Base-by-base conservation (phyloP, 2,113 vertebrate genomes). In the Cavia porcellus region DNA sequence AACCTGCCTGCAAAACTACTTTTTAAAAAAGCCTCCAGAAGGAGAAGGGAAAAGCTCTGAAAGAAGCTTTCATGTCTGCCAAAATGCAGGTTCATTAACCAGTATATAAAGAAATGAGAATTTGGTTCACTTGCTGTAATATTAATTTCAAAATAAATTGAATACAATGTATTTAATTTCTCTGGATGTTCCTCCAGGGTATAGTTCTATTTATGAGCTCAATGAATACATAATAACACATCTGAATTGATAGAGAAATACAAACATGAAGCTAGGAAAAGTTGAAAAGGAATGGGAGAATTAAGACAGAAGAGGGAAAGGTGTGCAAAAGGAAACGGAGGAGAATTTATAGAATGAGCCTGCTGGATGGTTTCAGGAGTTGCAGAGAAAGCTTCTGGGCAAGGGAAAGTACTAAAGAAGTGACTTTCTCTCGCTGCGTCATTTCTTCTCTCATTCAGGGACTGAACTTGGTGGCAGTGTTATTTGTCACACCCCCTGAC, bases 111-210 rank as follows among this genome's bases (percentile, higher is more conserved):
- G 89, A 96, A 97, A 96, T 93, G 85, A 89, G 94, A 97, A 93
- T 97, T 62, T 91, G 94, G 95, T 92, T 97, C 92, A 88, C 74
- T 95, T 93, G 85, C 79, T 89, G 10, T 96, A 90, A 94, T 95
- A 89, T 90, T 96, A 95, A 97, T 97, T 96, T 95, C 42, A 90
- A 98, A 96, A 96, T 97, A 97, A 97, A 96, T 95, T 96, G 96
- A 96, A 93, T 94, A 96, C 75, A 90, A 68, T 89, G 72, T 95
- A 95, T 96, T 98, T 98, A 96, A 96, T 95, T 96, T 97, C 79
- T 92, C 64, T 86, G 82, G 93, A 74, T 92, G 50, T 87, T 82
- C 89, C 93, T 93, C 57, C 24, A 24, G 94, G 95, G 85, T 92
- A 80, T 61, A 52, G 74, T 92, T 86, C 92, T 92, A 87, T 96